phyloP scores from a whole-genome alignment of 2,113 vertebrate species.

The Rafetus swinhoei region DNA sequence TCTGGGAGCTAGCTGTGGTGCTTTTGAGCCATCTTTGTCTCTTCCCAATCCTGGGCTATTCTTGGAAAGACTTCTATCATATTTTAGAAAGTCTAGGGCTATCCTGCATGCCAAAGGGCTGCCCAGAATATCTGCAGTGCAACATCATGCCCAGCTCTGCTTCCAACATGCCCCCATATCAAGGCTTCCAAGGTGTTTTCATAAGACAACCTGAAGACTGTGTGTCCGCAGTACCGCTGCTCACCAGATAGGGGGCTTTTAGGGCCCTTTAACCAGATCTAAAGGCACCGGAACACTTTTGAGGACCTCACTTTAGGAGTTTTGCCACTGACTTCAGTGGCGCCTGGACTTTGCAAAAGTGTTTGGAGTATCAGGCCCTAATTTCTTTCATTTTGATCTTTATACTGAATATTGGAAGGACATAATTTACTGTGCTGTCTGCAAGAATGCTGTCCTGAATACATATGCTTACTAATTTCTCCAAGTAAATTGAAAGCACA shows the following conservation, averaged over 20 bases:
- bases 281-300: conserved; percentile 27
- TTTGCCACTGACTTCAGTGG: conserved; percentile 33
- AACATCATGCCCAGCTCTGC: background rate
- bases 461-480: conserved; percentile 30
- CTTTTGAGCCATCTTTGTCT: background rate
- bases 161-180: background rate
- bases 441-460: conserved; percentile 39
- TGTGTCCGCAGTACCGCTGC: background rate
- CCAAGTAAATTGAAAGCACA: conserved; percentile 43
- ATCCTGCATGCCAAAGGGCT: background rate
- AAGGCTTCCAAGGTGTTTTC: background rate
- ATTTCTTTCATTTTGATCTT: conserved; percentile 40
- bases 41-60: background rate
- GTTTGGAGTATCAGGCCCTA: conserved; percentile 15
- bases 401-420: conserved; percentile 14
- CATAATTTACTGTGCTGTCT: conserved; percentile 24
- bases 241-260: conserved; percentile 55
- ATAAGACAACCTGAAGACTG: background rate
- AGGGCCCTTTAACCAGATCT: conserved; percentile 46
- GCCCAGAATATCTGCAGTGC: conserved; percentile 13
- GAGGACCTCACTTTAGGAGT: conserved; percentile 25
- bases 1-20: background rate
- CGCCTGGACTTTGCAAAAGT: background rate
- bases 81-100: background rate
- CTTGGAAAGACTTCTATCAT: background rate